These are phyloP conservation scores for Hecatera dysodea DNA, from an alignment of 2,888 invertebrate species.

Conservation along the genomic window DNA sequence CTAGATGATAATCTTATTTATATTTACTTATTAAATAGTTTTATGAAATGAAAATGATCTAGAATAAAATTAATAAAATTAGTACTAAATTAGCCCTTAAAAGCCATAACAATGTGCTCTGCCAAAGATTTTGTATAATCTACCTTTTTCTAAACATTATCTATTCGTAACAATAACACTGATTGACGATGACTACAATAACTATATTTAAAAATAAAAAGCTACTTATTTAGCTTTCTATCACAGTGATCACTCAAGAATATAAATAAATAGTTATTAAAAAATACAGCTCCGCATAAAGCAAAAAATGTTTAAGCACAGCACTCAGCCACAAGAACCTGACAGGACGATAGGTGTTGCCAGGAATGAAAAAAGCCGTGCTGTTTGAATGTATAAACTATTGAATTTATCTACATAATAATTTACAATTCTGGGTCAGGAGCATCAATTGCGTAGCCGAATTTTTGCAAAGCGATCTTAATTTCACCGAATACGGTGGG, in stretches of 20 bases:
- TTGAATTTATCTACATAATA: slow-evolving; percentile 10
- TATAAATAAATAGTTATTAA: slow-evolving; percentile 27
- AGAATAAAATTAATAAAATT: not conserved
- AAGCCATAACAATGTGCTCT: not conserved
- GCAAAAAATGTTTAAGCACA: not conserved
- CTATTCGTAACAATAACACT: slow-evolving; percentile 21
- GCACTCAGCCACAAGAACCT: not conserved
- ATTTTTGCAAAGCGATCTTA: slow-evolving; percentile 93
- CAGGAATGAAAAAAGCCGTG: not conserved
- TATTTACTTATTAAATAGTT: not conserved
- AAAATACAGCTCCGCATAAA: slow-evolving; percentile 6
- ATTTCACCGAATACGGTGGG: slow-evolving; percentile 95
- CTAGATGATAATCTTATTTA: slow-evolving; percentile 31
- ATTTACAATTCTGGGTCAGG: slow-evolving; percentile 91
- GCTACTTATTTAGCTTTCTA: slow-evolving; percentile 40
- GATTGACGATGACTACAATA: slow-evolving; percentile 26
- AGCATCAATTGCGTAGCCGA: slow-evolving; percentile 94
- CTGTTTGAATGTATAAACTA: slow-evolving; percentile 8
- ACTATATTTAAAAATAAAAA: slow-evolving; percentile 39
- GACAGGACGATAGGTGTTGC: slow-evolving; percentile 7
- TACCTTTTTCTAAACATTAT: slow-evolving; percentile 1
- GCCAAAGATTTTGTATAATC: not conserved
- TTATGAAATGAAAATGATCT: not conserved
- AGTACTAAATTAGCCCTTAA: slow-evolving; percentile 2
- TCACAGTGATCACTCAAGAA: slow-evolving; percentile 48